Conservation (phyloP, 2,797 vertebrate genomes). For the Myotis daubentonii region DNA sequence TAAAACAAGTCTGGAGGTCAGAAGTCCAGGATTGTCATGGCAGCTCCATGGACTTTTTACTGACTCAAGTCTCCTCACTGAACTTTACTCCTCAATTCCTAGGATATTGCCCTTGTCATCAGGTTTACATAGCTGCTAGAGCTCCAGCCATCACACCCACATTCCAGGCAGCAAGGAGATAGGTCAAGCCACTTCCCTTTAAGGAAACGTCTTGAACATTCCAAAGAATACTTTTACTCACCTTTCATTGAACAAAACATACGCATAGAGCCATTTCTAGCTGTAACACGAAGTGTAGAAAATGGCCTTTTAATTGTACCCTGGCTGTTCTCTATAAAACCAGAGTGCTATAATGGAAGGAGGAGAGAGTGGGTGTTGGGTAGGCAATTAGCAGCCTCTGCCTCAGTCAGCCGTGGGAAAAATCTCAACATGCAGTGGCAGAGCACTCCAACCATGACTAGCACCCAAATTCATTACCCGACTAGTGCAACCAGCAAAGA, state of each 20-base stretch:
- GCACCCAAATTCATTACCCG: constrained; percentile 48
- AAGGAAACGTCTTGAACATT: neutral
- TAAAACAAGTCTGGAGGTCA: neutral
- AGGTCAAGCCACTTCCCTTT: neutral
- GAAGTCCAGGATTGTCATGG: neutral
- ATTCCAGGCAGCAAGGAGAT: neutral
- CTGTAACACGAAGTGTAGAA: neutral
- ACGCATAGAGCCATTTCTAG: neutral
- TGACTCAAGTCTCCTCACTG: neutral
- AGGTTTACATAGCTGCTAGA: neutral
- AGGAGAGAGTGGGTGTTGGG: neutral
- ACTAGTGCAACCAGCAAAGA: constrained; percentile 46
- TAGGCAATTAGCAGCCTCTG: constrained; percentile 11
- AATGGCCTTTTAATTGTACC: neutral
- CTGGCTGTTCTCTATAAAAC: neutral
- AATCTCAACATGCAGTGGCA: neutral
- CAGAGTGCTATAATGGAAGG: neutral
- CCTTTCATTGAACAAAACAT: neutral
- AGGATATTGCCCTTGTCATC: neutral
- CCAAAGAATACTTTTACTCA: neutral
- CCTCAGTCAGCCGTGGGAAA: neutral
- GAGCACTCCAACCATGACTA: constrained; percentile 25
- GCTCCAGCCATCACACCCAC: neutral
- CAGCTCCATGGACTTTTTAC: neutral
- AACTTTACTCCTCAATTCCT: neutral